phyloP scores from a whole-genome alignment of 2,888 invertebrate genomes.

The Ormyrus thymus region DNA sequence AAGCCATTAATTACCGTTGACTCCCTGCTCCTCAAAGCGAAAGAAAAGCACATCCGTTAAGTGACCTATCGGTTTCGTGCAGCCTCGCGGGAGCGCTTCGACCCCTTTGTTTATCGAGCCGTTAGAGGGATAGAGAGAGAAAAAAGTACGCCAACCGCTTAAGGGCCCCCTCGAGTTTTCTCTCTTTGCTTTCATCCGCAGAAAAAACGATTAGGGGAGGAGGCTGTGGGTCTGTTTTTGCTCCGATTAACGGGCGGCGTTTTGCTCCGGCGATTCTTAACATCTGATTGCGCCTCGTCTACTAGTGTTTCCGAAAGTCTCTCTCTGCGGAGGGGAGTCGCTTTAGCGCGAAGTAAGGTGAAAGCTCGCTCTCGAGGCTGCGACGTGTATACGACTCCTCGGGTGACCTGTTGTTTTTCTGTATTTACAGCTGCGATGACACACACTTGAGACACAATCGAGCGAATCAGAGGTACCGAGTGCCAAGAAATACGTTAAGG shows the following conservation, averaged over 20 bases:
- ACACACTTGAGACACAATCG: constrained; percentile 35
- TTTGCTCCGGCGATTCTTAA: constrained; percentile 22
- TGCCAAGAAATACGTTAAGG: constrained; percentile 51
- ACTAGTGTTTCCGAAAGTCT: too few relatives aligned
- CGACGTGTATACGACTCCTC: too few relatives aligned
- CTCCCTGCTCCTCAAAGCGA: not conserved
- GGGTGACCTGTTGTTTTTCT: constrained; percentile 19
- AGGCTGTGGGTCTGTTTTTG: not conserved
- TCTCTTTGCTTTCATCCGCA: not conserved
- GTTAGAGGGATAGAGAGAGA: not conserved
- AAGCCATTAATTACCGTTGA: not conserved
- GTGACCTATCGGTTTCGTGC: constrained; percentile 23
- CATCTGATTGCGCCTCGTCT: constrained; percentile 6
- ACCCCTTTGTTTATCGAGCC: constrained; percentile 28
- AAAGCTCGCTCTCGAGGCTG: constrained; percentile 11
- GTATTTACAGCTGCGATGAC: constrained; percentile 50
- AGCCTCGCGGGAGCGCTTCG: not conserved
- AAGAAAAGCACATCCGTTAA: not conserved
- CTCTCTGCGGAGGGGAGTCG: not conserved
- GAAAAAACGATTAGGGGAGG: constrained; percentile 11
- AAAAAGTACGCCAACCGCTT: not conserved
- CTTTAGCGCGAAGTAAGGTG: not conserved
- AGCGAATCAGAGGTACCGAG: constrained; percentile 50
- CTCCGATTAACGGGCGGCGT: constrained; percentile 11
- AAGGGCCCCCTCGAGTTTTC: not conserved